phyloP scores from a whole-genome alignment of 2,797 vertebrate species.

The Platyrinchus mystaceus region DNA sequence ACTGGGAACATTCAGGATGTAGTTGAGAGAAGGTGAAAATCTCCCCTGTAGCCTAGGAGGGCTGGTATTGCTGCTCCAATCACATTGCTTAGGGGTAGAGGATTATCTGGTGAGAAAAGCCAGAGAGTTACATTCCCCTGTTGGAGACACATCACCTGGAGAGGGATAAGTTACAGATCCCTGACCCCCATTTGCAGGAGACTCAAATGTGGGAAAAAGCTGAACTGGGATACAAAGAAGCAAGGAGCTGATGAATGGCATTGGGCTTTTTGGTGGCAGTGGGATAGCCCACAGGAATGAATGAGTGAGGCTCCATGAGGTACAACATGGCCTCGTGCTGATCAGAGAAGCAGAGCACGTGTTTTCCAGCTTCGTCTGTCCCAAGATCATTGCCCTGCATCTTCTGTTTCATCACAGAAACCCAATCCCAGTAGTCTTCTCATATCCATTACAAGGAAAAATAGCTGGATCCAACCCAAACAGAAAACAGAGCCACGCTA shows the following conservation, averaged over 20 bases:
- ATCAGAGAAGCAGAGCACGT: neutral
- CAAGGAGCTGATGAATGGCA: neutral
- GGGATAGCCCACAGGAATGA: neutral
- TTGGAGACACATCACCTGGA: neutral
- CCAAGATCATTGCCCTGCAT: neutral
- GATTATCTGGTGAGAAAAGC: neutral
- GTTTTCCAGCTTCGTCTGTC: neutral
- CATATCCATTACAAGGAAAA: neutral
- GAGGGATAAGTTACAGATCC: neutral
- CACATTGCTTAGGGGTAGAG: neutral
- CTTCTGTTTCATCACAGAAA: slow-evolving; percentile 7
- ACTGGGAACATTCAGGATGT: neutral
- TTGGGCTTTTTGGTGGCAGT: neutral
- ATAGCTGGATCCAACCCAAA: slow-evolving; percentile 18
- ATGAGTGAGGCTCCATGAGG: neutral
- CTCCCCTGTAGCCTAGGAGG: neutral
- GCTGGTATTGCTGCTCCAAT: neutral
- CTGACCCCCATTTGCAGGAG: neutral
- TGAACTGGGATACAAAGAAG: neutral
- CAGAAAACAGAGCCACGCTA: neutral
- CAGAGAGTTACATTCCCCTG: neutral
- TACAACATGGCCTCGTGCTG: neutral
- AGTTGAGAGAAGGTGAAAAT: slow-evolving; percentile 4
- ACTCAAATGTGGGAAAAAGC: neutral
- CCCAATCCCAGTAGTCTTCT: neutral